Evolutionary conservation across 53 echinoderm and acorn worm genomes (phyloP), one percentile per base, ranked within the genome.

Genomic region (Glandiceps talaboti): DNA sequence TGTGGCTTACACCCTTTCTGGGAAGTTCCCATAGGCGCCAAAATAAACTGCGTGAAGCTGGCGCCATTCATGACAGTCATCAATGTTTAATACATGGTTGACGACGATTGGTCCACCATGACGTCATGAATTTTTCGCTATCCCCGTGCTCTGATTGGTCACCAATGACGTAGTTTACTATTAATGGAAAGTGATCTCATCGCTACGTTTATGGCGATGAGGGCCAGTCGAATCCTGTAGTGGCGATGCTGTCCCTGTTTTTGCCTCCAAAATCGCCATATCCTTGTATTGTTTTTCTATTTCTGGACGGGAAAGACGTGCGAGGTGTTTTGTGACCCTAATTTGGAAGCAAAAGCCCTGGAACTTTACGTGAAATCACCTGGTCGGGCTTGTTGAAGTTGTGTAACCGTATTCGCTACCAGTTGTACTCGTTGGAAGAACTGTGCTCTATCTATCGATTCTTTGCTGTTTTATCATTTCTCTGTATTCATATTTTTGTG

Each of bases 121-220:
- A 45, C 64, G 20, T 45, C 64, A 45, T 45, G 20, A 20, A 6
- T 45, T 12, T 45, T 45, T 45, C 64, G 6, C n/a, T 45, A 6
- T 45, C 80, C 33, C 75, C 85, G 45, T n/a, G n/a, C 32, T 76
- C 73, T 80, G 73, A 87, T 87, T 87, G 87, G 87, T 32, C 84
- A 25, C 80, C 31, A 29, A 33, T 83, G 84, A 83, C 80, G 87
- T 80, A 80, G 45, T 45, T 31, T 45, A 32, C 33, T 75, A 80
- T 83, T 83, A 82, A 87, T 87, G 83, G 83, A 77, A 31, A 75
- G 79, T 87, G 87, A 87, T 80, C 76, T 83, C 80, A 87, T 83
- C 77, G 83, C 20, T 45, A 6, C 20, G 64, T 6, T 45, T 45
- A 12, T 12, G 6, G 64, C 6, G 64, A 45, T 45, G 64, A 45